Conservation (phyloP, 2,797 vertebrate genomes). For the Rhincodon typus region DNA sequence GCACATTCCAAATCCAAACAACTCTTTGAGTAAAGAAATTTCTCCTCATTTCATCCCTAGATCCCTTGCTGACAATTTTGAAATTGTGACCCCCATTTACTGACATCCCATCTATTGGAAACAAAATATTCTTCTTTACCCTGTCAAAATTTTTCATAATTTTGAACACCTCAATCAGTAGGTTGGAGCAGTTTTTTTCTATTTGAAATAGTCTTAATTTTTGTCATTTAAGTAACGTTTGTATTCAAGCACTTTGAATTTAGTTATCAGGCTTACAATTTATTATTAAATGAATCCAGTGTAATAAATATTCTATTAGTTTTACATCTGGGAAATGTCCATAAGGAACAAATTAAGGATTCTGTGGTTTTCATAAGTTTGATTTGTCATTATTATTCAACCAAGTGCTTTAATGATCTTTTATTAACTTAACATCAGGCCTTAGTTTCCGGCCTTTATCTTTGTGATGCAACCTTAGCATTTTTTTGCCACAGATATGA, state of each 20-base stretch:
- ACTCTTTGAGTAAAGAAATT: too few relatives aligned
- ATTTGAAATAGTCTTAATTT: background rate
- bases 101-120: too few relatives aligned
- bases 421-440: background rate
- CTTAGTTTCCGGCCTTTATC: background rate
- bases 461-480: background rate
- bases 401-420: background rate
- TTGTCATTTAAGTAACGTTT: slow-evolving; percentile 38
- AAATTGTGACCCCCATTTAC: too few relatives aligned
- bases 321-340: background rate
- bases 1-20: too few relatives aligned
- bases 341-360: background rate
- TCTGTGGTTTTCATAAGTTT: background rate
- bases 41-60: too few relatives aligned
- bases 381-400: background rate
- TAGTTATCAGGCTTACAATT: background rate
- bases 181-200: background rate
- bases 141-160: too few relatives aligned
- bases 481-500: background rate
- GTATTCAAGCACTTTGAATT: background rate
- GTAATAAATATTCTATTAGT: background rate
- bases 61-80: too few relatives aligned
- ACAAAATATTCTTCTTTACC: too few relatives aligned
- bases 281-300: too few relatives aligned
- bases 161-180: too few relatives aligned